Conservation (phyloP, 2,888 invertebrate species). For the Parasteatoda lunata region DNA sequence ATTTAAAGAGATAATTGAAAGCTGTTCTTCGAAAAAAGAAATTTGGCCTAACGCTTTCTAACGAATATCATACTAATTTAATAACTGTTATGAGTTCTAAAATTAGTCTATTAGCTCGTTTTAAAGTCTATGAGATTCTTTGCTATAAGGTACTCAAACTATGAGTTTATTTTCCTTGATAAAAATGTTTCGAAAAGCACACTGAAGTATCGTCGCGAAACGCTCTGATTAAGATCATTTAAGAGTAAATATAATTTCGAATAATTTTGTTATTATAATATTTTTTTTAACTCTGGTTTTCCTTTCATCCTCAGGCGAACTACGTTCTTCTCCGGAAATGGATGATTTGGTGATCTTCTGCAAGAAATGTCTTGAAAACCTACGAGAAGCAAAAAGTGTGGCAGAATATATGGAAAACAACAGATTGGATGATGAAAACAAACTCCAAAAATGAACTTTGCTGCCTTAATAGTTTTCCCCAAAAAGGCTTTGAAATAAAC, state of each 20-base stretch:
- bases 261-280: not conserved
- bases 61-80: too few species aligned
- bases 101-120: too few species aligned
- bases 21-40: too few species aligned
- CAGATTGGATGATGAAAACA: conserved; percentile 25
- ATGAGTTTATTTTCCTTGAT: not conserved
- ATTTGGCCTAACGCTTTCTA: too few species aligned
- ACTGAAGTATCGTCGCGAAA: not conserved
- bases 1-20: too few species aligned
- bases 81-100: too few species aligned
- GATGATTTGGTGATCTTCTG: conserved; percentile 54
- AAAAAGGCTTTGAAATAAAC: too few species aligned
- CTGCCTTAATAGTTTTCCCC: too few species aligned
- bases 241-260: not conserved
- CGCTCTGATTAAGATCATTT: not conserved
- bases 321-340: conserved; percentile 49
- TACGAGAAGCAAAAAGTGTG: conserved; percentile 41
- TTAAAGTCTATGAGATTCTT: not conserved
- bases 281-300: not conserved
- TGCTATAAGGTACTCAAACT: too few species aligned
- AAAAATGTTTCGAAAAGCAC: not conserved
- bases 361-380: conserved; percentile 62
- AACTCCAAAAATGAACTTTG: too few species aligned
- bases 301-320: conserved; percentile 24
- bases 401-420: conserved; percentile 12